Evolutionary conservation across 2,888 invertebrate species (phyloP).

Genomic region (Platycheirus albimanus): DNA sequence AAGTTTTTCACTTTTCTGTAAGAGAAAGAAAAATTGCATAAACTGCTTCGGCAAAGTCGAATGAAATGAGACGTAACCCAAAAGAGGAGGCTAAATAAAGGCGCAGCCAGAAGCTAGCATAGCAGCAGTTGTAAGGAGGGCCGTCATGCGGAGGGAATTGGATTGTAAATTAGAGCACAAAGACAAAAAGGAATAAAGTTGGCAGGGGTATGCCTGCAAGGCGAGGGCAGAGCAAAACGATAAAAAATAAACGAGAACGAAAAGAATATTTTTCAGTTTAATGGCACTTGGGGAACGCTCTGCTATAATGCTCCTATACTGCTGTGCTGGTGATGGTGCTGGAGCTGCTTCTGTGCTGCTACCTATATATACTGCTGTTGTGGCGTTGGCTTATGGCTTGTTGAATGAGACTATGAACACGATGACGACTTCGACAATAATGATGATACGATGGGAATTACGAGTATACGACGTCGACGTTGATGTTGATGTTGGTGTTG

Average conservation of each 20-base stretch:
- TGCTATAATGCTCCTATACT: neutral
- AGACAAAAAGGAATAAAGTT: conserved; percentile 36
- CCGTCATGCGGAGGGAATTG: conserved; percentile 32
- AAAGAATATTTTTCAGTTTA: conserved; percentile 75
- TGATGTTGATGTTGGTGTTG: no score
- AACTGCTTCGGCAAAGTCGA: conserved; percentile 56
- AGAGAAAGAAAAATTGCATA: conserved; percentile 56
- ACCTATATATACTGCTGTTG: no score
- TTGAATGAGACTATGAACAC: conserved; percentile 67
- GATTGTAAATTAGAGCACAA: conserved; percentile 53
- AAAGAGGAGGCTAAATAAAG: conserved; percentile 56
- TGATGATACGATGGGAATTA: conserved; percentile 58
- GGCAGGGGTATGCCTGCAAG: neutral
- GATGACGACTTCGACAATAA: conserved; percentile 57
- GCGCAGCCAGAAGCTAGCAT: conserved; percentile 16
- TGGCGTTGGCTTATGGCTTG: conserved; percentile 45
- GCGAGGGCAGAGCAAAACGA: conserved; percentile 22
- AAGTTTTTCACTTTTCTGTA: conserved; percentile 67
- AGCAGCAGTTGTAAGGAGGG: conserved; percentile 12
- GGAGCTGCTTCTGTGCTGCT: no score
- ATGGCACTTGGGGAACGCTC: conserved; percentile 70
- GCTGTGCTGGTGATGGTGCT: neutral
- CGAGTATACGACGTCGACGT: no score
- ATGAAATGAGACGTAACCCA: conserved; percentile 71
- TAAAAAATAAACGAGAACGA: conserved; percentile 35